Conservation (phyloP, 2,113 vertebrate species). For the Marcusenius ussheri region DNA sequence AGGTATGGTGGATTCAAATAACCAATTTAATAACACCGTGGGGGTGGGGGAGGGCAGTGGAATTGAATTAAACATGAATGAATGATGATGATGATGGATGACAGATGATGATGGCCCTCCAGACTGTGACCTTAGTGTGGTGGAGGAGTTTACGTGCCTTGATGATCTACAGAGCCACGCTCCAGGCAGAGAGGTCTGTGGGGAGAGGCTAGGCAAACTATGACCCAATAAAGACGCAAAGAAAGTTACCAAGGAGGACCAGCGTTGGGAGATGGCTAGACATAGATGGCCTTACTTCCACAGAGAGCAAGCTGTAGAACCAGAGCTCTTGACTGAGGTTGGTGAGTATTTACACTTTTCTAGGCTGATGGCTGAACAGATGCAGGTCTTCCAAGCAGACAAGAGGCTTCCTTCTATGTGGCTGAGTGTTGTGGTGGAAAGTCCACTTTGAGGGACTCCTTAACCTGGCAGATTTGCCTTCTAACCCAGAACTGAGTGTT, state of each 20-base stretch:
- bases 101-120: neutral
- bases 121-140: neutral
- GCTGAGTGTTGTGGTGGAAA: neutral
- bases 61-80: neutral
- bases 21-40: neutral
- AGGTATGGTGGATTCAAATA: neutral
- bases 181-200: neutral
- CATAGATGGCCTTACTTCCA: neutral
- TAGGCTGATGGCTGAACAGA: neutral
- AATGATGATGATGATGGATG: neutral
- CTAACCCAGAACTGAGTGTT: neutral
- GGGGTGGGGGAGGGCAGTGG: neutral
- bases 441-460: neutral
- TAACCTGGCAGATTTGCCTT: neutral
- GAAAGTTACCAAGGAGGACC: neutral
- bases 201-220: neutral
- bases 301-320: neutral
- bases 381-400: neutral
- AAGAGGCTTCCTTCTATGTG: neutral
- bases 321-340: neutral
- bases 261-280: neutral
- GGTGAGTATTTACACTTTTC: neutral
- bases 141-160: neutral
- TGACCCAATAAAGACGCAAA: neutral
- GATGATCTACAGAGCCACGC: neutral